Percentiles rank a stretch among this genome's conserved stretches.
Conservation (phyloP, 2,113 vertebrate species). For the Oncorhynchus tshawytscha region DNA sequence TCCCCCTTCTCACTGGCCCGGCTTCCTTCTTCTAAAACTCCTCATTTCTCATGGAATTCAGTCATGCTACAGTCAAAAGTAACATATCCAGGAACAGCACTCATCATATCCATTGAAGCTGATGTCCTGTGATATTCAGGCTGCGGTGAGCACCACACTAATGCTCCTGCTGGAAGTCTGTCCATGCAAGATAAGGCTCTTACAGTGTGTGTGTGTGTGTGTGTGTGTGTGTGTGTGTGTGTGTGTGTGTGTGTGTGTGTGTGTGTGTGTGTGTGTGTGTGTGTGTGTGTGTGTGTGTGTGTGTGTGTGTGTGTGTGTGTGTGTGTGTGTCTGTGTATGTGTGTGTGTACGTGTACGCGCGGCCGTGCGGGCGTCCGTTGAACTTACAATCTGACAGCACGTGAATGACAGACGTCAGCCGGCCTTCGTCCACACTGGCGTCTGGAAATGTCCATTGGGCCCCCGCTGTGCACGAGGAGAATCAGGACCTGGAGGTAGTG, state of each 20-base stretch:
- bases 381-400: background rate
- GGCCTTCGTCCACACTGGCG: background rate
- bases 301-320: too few relatives aligned
- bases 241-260: too few relatives aligned
- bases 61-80: too few relatives aligned
- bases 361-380: background rate
- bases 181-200: background rate
- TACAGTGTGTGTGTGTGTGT: too few relatives aligned
- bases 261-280: too few relatives aligned
- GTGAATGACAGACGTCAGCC: too few relatives aligned
- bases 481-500: background rate
- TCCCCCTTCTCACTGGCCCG: background rate
- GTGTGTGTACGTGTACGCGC: too few relatives aligned
- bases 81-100: background rate
- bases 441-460: background rate
- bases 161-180: background rate
- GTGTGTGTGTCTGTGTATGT: too few relatives aligned
- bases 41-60: slow-evolving; percentile 3
- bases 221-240: too few relatives aligned
- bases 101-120: background rate
- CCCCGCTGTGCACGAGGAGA: background rate
- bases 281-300: too few relatives aligned
- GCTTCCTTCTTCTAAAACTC: background rate
- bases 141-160: background rate
- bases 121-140: background rate